Evolutionary conservation across 2,113 vertebrate genomes (phyloP), one percentile per base, ranked within the genome.

Genomic region (Rattus rattus): DNA sequence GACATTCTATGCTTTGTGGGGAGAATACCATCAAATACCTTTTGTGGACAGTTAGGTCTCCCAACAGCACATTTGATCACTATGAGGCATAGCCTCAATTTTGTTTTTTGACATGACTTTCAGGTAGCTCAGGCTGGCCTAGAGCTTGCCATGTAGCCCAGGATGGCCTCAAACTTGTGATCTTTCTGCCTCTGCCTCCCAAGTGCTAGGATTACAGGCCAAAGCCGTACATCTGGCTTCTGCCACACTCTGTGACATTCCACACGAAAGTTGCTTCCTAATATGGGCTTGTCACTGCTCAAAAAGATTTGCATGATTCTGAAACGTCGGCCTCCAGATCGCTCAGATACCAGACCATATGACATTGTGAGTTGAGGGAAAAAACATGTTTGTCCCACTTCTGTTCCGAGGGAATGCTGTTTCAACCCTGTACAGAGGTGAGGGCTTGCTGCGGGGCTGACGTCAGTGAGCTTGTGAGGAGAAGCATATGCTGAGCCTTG

Each of bases 281-380:
- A 5, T 79, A 22, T 73, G 36, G 67, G 7, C 30, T 81, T 54
- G 65, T 77, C 36, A 81, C 24, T 20, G 33, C 67, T 97, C 13
- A 73, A 54, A 93, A 95, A 52, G 49, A 86, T 59, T 73, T 33
- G 56, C 76, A 36, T 96, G 67, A 54, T 22, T 54, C 63, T 94
- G n/a, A 65, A 85, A 72, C 59, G 63, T 65, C n/a, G 22, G 90
- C 92, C 65, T 91, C 36, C 70, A 95, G 69, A 70, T 86, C 52
- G 75, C n/a, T 49, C 86, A 80, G 70, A n/a, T 77, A 75, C 24
- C 56, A 28, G 22, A 61, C 72, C 26, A 52, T 80, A 79, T 86
- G 83, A 70, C 83, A 47, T 73, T 69, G 47, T 69, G 89, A 88
- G 56, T 11, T 54, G 77, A 59, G 86, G 59, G 61, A 61, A 81